phyloP scores from a whole-genome alignment of 1,140 invertebrate species.

The Trachymyrmex septentrionalis region DNA sequence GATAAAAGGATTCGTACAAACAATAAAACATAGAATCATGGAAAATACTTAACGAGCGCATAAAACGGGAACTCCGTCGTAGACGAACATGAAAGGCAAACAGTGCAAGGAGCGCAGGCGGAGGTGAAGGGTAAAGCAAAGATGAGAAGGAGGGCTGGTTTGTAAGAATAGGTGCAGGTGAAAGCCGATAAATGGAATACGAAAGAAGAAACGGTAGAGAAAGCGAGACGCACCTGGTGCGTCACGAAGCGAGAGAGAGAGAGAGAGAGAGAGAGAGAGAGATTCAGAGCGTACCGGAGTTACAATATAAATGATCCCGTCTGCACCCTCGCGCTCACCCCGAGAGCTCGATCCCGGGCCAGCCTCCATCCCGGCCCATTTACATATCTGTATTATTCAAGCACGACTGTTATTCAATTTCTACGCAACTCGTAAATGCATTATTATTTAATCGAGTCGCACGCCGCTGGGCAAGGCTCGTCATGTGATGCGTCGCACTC shows the following conservation, averaged over 20 bases:
- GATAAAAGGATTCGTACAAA: slow-evolving; percentile 63
- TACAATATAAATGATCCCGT: slow-evolving; percentile 81
- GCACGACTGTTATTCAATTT: slow-evolving; percentile 85
- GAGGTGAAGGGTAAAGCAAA: slow-evolving; percentile 27
- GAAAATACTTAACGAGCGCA: slow-evolving; percentile 64
- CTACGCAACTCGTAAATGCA: slow-evolving; percentile 83
- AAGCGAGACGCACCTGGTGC: slow-evolving; percentile 56
- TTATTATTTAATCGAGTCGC: slow-evolving; percentile 81
- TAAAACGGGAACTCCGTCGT: slow-evolving; percentile 46
- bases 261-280: slow-evolving; percentile 24
- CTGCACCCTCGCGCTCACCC: slow-evolving; percentile 44
- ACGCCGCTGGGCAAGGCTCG: slow-evolving; percentile 47
- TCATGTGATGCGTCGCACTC: slow-evolving; percentile 63
- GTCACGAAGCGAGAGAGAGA: neutral
- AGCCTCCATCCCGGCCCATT: slow-evolving; percentile 74
- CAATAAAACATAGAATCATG: slow-evolving; percentile 59
- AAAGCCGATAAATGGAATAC: slow-evolving; percentile 55
- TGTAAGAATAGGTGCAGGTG: slow-evolving; percentile 59
- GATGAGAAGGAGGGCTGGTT: slow-evolving; percentile 45
- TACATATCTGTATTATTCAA: slow-evolving; percentile 86
- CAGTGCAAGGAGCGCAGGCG: neutral
- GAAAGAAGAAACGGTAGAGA: slow-evolving; percentile 51
- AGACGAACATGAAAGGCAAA: slow-evolving; percentile 58
- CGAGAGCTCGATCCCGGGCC: slow-evolving; percentile 45
- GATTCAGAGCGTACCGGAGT: slow-evolving; percentile 50